Conservation (phyloP, 2,888 invertebrate genomes). For the Julus scandinavius region DNA sequence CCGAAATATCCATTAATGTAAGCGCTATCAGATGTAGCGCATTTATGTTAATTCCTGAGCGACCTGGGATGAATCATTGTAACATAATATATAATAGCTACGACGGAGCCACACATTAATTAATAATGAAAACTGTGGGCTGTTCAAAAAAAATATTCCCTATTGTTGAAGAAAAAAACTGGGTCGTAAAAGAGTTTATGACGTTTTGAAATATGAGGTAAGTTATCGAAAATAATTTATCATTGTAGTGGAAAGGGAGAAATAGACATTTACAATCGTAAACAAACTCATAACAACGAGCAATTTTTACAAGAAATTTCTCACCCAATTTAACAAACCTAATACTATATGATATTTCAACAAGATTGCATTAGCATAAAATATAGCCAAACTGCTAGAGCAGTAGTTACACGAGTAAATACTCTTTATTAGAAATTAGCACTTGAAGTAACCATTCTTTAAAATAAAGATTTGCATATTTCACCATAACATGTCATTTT, state of each 20-base stretch:
- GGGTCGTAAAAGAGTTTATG: neutral
- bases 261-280: neutral
- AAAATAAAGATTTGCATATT: neutral
- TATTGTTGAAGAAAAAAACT: neutral
- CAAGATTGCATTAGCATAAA: too few species aligned
- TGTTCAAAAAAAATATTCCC: neutral
- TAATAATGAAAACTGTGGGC: neutral
- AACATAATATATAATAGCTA: neutral
- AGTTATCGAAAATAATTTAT: neutral
- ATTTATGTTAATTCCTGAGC: slow-evolving; percentile 24
- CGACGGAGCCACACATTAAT: slow-evolving; percentile 7
- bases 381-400: too few species aligned
- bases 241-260: neutral
- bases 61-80: neutral
- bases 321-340: too few species aligned
- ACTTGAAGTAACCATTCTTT: too few species aligned
- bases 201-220: neutral
- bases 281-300: neutral
- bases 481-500: neutral
- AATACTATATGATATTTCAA: too few species aligned
- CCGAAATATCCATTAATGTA: neutral
- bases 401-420: too few species aligned
- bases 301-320: too few species aligned
- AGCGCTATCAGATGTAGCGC: neutral
- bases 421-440: too few species aligned